Base-by-base conservation (phyloP, 2,888 invertebrate genomes). In the Mythimna albipuncta region DNA sequence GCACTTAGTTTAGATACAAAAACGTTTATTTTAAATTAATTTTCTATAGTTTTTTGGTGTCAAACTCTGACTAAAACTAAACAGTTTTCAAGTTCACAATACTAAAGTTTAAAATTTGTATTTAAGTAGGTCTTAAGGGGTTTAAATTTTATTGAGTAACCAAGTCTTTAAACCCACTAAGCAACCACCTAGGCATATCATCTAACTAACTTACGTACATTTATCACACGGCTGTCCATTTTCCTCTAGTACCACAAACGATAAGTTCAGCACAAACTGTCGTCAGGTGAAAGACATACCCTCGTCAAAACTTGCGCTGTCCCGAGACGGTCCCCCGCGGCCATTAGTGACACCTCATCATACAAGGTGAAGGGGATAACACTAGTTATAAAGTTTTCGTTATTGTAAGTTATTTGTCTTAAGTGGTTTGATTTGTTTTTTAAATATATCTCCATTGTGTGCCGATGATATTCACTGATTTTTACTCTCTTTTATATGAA, bases 271-370 rank as follows among this genome's bases (percentile, higher is more conserved):
- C 50, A 32, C 35, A 65, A 62, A 13, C 26, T 55, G 38, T 62
- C 64, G 41, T 26, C 75, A 67, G 75, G 80, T 83, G 64, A 67
- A 55, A 74, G 58, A 67, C 41, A 52, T 32, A 80, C 80, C 80
- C 80, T 83, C 58, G 58, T 80, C 80, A 80, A 65, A 79, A 32
- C 57, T 58, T 78, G 54, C 35, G 13, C 32, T 41, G n/a, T n/a
- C 61, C 7, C 16, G 6, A 54, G 69, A 58, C 32, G 19, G 71
- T 41, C 62, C 73, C 11, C 41, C 41, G 10, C 26, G 44, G 81
- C 81, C 52, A 67, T 44, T 68, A 67, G 55, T 41, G 58, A 52
- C 67, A 67, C 63, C 64, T 69, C 58, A 73, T 79, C 65, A 54
- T 63, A 50, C 38, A 59, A 55, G 57, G 21, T 54, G 44, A 35